Evolutionary conservation across 2,113 vertebrate genomes (phyloP).

Genomic region (Hiodon tergisus): DNA sequence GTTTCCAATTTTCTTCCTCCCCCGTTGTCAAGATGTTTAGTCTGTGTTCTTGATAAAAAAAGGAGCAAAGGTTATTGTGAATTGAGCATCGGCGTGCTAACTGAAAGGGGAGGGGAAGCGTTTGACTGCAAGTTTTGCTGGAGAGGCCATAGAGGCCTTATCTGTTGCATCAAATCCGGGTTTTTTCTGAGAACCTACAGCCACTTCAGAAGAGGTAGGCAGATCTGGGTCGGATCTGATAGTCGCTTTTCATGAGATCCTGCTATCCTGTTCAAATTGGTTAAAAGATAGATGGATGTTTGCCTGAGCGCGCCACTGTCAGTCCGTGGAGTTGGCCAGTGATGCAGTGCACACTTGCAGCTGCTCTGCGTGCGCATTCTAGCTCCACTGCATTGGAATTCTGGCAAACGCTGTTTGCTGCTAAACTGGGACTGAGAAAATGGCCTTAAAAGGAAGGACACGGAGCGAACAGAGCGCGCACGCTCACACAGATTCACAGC

Average conservation of each 20-base stretch:
- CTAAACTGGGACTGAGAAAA: constrained; percentile 39
- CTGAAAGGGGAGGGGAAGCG: neutral
- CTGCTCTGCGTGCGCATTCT: neutral
- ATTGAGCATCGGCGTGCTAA: neutral
- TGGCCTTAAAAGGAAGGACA: constrained; percentile 64
- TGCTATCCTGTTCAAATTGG: neutral
- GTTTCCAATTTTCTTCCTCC: neutral
- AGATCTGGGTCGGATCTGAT: neutral
- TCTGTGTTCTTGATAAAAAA: too few relatives aligned
- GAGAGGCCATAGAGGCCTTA: too few relatives aligned
- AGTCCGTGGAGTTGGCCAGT: neutral
- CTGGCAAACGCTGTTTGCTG: constrained; percentile 39
- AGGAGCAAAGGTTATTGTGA: neutral
- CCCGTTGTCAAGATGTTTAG: neutral
- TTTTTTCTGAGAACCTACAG: constrained; percentile 3
- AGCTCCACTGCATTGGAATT: constrained; percentile 38
- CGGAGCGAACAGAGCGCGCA: neutral
- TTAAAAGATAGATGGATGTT: neutral
- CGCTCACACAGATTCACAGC: too few relatives aligned
- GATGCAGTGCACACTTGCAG: neutral
- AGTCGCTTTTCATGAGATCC: neutral
- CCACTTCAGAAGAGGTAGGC: neutral
- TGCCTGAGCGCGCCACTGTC: neutral
- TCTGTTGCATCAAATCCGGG: neutral
- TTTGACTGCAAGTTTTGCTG: neutral